Evolutionary conservation across 1,140 invertebrate species (phyloP), one percentile per base, ranked within the genome.

Genomic region (Helicoverpa armigera): DNA sequence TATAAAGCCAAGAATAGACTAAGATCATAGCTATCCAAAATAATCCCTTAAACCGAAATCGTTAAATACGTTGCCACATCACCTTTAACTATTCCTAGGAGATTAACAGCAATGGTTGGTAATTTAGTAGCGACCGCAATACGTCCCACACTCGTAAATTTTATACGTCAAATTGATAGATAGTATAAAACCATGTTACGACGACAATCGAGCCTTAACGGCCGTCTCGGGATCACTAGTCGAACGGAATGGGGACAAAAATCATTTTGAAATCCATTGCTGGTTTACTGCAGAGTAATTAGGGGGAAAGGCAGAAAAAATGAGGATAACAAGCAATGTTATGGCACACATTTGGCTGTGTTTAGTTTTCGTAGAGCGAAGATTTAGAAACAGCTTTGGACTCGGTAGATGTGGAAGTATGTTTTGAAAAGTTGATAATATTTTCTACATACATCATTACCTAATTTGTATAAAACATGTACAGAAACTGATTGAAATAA

Each of bases 161-260:
- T 75, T 75, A 75, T 61, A 60, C 54, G 31, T 61, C 56, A 16
- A 61, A 60, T 75, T 75, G 73, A 75, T 75, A 60, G 73, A 75
- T 72, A 72, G 73, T 60, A 75, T 75, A 61, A 75, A 75, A 75
- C 35, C 73, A 58, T 75, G 73, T 75, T 75, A 75, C 73, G 73
- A 75, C 35, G 73, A 43, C 73, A 75, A 75, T 75, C 73, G 73
- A 75, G 35, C n/a, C 73, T 75, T 75, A 75, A 75, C 73, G 35
- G 61, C 43, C 73, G 56, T 23, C 56, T 58, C 18, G 35, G 73
- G 73, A 61, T 75, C 73, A 75, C 56, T 16, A 58, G 11, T 18
- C 29, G 7, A 31, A 75, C 35, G 13, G n/a, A 31, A 61, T 60
- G 10, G 73, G 12, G 29, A 50, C 56, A 23, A 23, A 61, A 60